Base-by-base conservation (phyloP, 2,888 invertebrate genomes). In the Oligia fasciuncula region DNA sequence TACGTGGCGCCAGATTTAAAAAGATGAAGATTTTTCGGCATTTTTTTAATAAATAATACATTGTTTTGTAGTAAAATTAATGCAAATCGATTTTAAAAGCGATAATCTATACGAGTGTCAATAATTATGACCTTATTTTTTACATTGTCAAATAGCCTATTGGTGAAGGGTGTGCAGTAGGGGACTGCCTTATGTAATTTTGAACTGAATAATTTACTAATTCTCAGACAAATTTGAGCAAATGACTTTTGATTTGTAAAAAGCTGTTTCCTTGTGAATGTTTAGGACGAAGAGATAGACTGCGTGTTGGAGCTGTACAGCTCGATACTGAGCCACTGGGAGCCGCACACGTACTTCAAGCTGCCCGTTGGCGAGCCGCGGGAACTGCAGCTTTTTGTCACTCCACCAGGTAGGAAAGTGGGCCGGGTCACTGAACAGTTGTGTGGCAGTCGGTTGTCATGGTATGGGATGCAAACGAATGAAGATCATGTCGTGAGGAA, bases 241-340 rank as follows among this genome's bases (percentile, higher is more conserved):
- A 54, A 40, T 54, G 6, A 17, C 17, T 67, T n/a, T 17, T n/a
- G 9, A 57, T 40, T 57, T n/a, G 11, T 71, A 17, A 11, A 43
- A 29, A n/a, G 4, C 19, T 63, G 2, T 72, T 65, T 77, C 4
- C 6, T 17, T 71, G 3, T 70, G 14, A 23, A 35, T 70, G 35
- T 49, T 13, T 79, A 96, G 95, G 90, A 95, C 6, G 87, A 91
- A 49, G 95, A 96, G 79, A 91, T 94, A 0, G 91, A 92, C 5
- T 97, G 96, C 80, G 93, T 94, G 0, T 87, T 97, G 68, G 97
- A 97, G 86, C 84, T 95, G 60, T 95, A 92, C 89, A 93, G 89
- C 67, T 87, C 90, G 0, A 79, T 94, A 76, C 79, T 94, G 76
- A 73, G 79, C 9, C 87, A 85, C 6, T 97, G 96, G 96, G 95